phyloP scores from a whole-genome alignment of 2,113 vertebrate genomes.

The Hippocampus mohnikei region DNA sequence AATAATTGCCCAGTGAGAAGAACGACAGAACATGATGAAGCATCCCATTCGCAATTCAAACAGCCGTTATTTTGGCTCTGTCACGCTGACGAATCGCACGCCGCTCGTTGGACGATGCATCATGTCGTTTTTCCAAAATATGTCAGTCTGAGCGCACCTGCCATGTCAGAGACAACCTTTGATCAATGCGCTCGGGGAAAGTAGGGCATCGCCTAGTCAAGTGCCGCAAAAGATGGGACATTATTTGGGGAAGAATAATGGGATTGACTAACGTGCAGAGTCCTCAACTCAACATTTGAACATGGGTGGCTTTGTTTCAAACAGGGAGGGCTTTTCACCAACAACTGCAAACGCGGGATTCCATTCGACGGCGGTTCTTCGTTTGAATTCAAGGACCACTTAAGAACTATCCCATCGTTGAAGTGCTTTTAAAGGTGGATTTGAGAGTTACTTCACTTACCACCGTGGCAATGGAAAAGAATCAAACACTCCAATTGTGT shows the following conservation, averaged over 20 bases:
- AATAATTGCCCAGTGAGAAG: conserved; percentile 64
- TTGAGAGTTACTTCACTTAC: background rate
- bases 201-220: background rate
- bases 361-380: background rate
- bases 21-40: conserved; percentile 59
- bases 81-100: conserved; percentile 15
- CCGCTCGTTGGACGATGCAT: background rate
- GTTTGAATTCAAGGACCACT: background rate
- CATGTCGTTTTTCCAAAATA: background rate
- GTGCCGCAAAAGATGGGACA: background rate
- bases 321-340: background rate
- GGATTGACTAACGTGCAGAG: no score
- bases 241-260: background rate
- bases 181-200: background rate
- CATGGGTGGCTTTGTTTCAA: no score
- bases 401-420: background rate
- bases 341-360: background rate
- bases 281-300: no score
- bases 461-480: background rate
- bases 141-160: background rate
- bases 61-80: conserved; percentile 39
- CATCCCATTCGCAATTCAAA: conserved; percentile 45
- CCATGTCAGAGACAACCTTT: conserved; percentile 11
- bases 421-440: background rate
- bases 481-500: background rate